These are phyloP conservation scores for Folsomia manolachei DNA, from an alignment of 2,888 invertebrate species.

Conservation along the genomic window DNA sequence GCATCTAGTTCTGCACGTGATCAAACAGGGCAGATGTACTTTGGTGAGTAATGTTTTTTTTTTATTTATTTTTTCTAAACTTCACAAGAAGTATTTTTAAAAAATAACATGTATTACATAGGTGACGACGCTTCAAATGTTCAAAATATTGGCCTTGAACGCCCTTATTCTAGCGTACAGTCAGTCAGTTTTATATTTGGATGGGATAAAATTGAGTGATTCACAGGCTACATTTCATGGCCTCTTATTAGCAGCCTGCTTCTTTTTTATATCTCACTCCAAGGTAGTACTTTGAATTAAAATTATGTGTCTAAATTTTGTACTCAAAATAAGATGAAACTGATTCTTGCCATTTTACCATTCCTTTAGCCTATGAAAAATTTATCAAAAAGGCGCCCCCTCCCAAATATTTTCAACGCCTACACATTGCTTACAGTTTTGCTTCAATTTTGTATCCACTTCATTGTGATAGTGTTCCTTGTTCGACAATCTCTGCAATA, in stretches of 20 bases:
- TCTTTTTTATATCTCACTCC: conserved; percentile 95
- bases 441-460: conserved; percentile 91
- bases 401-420: conserved; percentile 97
- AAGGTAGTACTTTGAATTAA: conserved; percentile 63
- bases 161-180: conserved; percentile 97
- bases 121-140: conserved; percentile 98
- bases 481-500: conserved; percentile 74
- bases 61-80: too few relatives aligned
- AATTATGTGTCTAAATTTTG: conserved; percentile 4
- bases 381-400: conserved; percentile 86
- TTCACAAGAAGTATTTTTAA: too few relatives aligned
- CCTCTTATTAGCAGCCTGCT: conserved; percentile 89
- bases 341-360: too few relatives aligned
- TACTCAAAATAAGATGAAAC: too few relatives aligned
- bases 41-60: conserved; percentile 60
- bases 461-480: conserved; percentile 82
- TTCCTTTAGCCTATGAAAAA: conserved; percentile 77
- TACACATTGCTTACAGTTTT: conserved; percentile 95
- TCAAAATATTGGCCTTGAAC: conserved; percentile 97
- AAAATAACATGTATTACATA: too few relatives aligned
- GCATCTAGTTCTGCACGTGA: conserved; percentile 90
- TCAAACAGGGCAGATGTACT: conserved; percentile 98
- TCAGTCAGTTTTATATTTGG: conserved; percentile 95
- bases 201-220: conserved; percentile 97
- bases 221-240: conserved; percentile 97